phyloP scores from a whole-genome alignment of 2,888 invertebrate genomes.

The Erebia ligea region DNA sequence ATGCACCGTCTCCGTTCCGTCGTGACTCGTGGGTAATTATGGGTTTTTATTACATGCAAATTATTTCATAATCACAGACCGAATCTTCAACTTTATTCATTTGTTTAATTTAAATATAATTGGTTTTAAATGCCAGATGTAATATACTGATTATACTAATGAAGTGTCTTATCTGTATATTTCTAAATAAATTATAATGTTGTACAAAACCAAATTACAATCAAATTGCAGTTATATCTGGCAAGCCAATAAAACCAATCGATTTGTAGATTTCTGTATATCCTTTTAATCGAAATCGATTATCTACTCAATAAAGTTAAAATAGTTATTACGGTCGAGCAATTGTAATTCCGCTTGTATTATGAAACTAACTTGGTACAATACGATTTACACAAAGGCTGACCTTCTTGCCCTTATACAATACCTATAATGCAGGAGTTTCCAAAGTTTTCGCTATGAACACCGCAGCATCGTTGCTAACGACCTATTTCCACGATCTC shows the following conservation, averaged over 20 bases:
- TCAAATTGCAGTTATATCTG: slow-evolving; percentile 15
- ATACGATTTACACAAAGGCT: slow-evolving; percentile 37
- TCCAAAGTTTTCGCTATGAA: neutral
- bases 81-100: too few relatives aligned
- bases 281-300: slow-evolving; percentile 25
- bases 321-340: slow-evolving; percentile 28
- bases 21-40: too few relatives aligned
- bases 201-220: slow-evolving; percentile 18
- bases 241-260: slow-evolving; percentile 17
- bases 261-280: slow-evolving; percentile 25
- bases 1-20: too few relatives aligned
- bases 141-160: neutral
- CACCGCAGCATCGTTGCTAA: too few relatives aligned
- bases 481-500: too few relatives aligned
- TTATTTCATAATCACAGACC: too few relatives aligned
- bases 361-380: slow-evolving; percentile 35
- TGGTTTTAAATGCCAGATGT: neutral
- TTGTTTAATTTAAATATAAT: too few relatives aligned
- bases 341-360: slow-evolving; percentile 34
- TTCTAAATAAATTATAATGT: neutral
- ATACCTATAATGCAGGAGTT: slow-evolving; percentile 14
- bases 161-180: too few relatives aligned
- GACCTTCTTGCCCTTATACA: slow-evolving; percentile 34
- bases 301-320: slow-evolving; percentile 31
- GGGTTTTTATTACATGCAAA: too few relatives aligned